Evolutionary conservation across 2,113 vertebrate genomes (phyloP).

Genomic region (Fulmarus glacialis): DNA sequence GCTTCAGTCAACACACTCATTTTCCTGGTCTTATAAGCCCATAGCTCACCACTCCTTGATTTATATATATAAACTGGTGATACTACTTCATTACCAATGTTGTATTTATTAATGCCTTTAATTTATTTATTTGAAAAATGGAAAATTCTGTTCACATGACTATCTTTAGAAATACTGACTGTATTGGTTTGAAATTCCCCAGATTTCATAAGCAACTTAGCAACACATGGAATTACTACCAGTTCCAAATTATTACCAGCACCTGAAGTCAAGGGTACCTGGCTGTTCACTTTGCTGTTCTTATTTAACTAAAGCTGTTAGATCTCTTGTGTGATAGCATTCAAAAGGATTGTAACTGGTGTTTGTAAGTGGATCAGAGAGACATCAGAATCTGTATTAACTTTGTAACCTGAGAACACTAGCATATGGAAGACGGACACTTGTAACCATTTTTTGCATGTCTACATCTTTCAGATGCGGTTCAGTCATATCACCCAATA

Average conservation of each 20-base stretch:
- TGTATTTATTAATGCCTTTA: not conserved
- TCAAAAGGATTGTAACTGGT: not conserved
- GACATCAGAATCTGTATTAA: not conserved
- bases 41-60: not conserved
- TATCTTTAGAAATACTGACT: not conserved
- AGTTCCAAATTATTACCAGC: not conserved
- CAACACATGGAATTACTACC: not conserved
- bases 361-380: not conserved
- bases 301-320: not conserved
- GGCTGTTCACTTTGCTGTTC: not conserved
- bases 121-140: not conserved
- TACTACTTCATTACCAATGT: not conserved
- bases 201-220: not conserved
- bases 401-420: not conserved
- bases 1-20: not conserved
- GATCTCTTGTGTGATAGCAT: not conserved
- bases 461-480: not conserved
- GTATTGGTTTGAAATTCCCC: not conserved
- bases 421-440: not conserved
- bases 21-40: not conserved
- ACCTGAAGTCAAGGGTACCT: not conserved
- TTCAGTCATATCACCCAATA: not conserved
- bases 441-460: not conserved
- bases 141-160: not conserved
- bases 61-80: not conserved